Evolutionary conservation across 1,140 invertebrate species (phyloP), one percentile per base, ranked within the genome.

Genomic region (Caenorhabditis remanei): DNA sequence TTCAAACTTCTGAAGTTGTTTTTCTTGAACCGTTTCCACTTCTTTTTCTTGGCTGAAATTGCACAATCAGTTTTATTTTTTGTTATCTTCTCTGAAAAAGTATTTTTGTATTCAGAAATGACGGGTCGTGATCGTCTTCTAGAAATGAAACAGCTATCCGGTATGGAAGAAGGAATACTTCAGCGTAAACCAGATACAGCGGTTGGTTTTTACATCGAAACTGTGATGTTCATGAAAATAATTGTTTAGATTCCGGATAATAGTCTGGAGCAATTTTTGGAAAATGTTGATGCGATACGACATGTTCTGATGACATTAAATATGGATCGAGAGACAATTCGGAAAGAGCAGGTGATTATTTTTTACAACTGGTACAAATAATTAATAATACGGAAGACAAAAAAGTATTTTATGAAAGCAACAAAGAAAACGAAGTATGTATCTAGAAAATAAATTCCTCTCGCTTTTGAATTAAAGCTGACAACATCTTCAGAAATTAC

Each of bases 251-350:
- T 46, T 48, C 21, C 13, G 19, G 19, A 58, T n/a, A 63, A 63
- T 21, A 19, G 13, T 0, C n/a, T 79, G 19, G 46, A 50, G 8
- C 19, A 53, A 2, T 79, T 79, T 24, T 9, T 79, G 11, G 40
- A 24, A 19, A 79, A 4, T 16, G 71, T 79, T 46, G 71, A 79
- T 21, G 16, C 2, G 40, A 79, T 50, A 53, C 71, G 71, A 4
- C 71, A 79, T n/a, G 14, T 79, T 50, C 24, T 79, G 71, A 79
- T 50, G 43, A 79, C n/a, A 46, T 41, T 79, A n/a, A 79, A 41
- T 40, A 53, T 9, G 46, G 71, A 79, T 48, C 71, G 71, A 50
- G 46, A 79, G 9, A 11, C 71, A 14, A 79, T 79, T 79, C 46
- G n/a, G 4, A 24, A 13, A 6, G n/a, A 79, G 24, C 71, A 79